A percentile compares a stretch with the other conserved stretches of the same genome.
These are phyloP conservation scores for Patella caerulea DNA, from an alignment of 2,888 invertebrate genomes.

Conservation along the genomic window DNA sequence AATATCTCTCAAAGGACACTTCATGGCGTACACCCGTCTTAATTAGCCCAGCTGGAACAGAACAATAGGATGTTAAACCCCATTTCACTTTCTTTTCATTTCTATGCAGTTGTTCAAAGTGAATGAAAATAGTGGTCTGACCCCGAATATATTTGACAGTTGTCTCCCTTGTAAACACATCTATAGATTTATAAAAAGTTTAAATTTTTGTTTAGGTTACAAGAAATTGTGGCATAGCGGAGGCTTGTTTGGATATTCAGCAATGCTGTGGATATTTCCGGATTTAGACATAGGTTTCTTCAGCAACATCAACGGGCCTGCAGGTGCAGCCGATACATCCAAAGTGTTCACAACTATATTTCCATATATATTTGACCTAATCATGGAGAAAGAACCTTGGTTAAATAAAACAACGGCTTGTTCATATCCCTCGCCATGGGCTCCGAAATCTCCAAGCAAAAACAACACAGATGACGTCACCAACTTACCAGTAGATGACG, in stretches of 20 bases:
- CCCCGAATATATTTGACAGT: too few species aligned
- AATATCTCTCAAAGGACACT: too few species aligned
- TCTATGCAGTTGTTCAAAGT: too few species aligned
- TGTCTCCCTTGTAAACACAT: too few species aligned
- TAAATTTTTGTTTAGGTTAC: constrained; percentile 16
- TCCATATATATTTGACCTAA: constrained; percentile 45
- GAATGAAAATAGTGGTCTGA: too few species aligned
- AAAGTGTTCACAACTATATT: constrained; percentile 23
- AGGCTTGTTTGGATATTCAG: constrained; percentile 12
- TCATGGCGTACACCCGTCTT: too few species aligned
- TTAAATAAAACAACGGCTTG: constrained; percentile 46
- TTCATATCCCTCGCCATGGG: constrained; percentile 39
- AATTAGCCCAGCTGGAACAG: too few species aligned
- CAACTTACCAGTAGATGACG: not conserved
- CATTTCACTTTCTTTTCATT: too few species aligned
- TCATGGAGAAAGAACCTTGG: constrained; percentile 45
- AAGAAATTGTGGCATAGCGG: constrained; percentile 18
- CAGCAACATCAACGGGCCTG: constrained; percentile 27
- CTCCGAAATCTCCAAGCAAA: not conserved
- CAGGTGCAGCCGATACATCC: not conserved
- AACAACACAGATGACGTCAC: not conserved
- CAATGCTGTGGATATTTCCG: constrained; percentile 13
- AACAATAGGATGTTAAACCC: too few species aligned
- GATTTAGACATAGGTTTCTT: constrained; percentile 19
- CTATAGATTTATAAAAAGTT: too few species aligned